Evolutionary conservation across 2,113 vertebrate species (phyloP).

Genomic region (Petroica traversi): DNA sequence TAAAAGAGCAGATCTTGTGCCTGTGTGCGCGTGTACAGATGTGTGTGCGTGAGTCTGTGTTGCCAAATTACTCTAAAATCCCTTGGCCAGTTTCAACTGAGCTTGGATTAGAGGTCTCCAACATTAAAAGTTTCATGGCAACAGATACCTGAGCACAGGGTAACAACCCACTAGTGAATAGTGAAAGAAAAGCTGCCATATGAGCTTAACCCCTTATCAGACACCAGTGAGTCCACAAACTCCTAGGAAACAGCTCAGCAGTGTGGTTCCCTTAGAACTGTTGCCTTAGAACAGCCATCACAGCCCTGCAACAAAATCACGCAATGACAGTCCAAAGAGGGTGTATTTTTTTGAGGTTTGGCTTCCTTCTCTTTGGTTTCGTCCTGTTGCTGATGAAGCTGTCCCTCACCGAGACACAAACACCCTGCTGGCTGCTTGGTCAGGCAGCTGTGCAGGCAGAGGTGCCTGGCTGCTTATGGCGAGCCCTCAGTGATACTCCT

Average conservation of each 20-base stretch:
- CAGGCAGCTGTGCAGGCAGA: not conserved
- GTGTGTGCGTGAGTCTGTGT: not conserved
- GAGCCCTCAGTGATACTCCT: not conserved
- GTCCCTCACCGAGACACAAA: rapidly evolving
- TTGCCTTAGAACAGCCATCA: not conserved
- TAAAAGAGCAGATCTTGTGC: not conserved
- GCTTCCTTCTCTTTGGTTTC: not conserved
- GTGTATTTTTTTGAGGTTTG: not conserved
- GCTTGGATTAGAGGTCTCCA: not conserved
- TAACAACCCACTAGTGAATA: not conserved
- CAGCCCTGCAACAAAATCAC: not conserved
- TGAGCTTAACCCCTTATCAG: not conserved
- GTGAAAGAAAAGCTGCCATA: not conserved
- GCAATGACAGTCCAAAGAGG: not conserved
- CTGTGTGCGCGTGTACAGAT: rapidly evolving
- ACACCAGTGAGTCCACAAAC: not conserved
- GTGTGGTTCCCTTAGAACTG: not conserved
- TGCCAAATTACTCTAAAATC: not conserved
- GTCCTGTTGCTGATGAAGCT: not conserved
- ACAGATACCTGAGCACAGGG: not conserved
- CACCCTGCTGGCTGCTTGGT: not conserved
- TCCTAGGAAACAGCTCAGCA: not conserved
- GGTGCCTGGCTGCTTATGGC: not conserved
- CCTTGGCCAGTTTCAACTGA: not conserved
- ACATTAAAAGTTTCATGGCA: conserved; percentile 2